Evolutionary conservation across 2,888 invertebrate genomes (phyloP), one percentile per base, ranked within the genome.

Genomic region (Anarsia innoxiella): DNA sequence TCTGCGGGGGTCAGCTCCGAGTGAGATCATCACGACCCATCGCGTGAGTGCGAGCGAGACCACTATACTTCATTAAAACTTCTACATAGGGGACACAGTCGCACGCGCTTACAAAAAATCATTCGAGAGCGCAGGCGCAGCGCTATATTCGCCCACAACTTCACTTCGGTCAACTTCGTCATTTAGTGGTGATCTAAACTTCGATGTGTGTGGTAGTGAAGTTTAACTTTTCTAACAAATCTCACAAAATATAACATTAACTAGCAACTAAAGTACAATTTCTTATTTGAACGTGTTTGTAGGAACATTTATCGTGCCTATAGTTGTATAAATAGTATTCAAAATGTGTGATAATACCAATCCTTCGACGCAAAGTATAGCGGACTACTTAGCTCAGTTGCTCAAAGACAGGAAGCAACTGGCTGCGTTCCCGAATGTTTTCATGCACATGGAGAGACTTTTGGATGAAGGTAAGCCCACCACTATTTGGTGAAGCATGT

Each of bases 351-450:
- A 86, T 75, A 80, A 74, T 76, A 84, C 70, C 75, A 83, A 70
- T 80, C 89, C 91, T 67, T 93, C 93, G 80, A 95, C 95, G 87
- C 95, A 96, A 86, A 96, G 95, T 88, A 95, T 96, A 89, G 97
- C 99, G 87, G 99, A 99, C 89, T 99, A 99, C 89, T 91, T 99
- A 90, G 97, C 99, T 82, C 99, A 99, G 89, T 91, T 99, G 88
- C 91, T 99, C 82, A 99, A 99, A 91, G 99, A 99, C 91, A 96
- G 98, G 89, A 99, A 99, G 89, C 98, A 99, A 89, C 91, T 99
- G 83, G 96, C 97, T 73, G 98, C 98, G 77, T 97, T 99, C 88
- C 99, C 99, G 63, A 98, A 97, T 90, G 96, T 99, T 85, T 99
- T 99, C 89, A 93, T 96, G 88, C 99, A 99, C 89, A 93, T 98